Base-by-base conservation (phyloP, 1,140 invertebrate genomes). In the Caenorhabditis latens region DNA sequence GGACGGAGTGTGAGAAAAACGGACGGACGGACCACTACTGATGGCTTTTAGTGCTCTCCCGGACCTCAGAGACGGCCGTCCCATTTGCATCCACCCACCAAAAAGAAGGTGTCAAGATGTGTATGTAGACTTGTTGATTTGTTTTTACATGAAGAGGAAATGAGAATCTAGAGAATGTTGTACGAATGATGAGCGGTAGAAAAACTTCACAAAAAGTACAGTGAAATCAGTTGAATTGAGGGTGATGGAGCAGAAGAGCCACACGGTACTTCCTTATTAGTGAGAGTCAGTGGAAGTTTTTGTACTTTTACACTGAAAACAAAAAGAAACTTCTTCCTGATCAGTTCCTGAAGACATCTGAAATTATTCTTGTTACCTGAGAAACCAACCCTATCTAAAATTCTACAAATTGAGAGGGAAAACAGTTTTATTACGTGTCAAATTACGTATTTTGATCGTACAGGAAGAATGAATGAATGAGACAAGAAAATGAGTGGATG, bases 31-130 rank as follows among this genome's bases (percentile, higher is more conserved):
- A 48, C 71, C 71, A 79, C 71, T 79, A 79, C 71, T 79, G 71
- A 79, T 79, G 71, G 71, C 71, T 79, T 79, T 79, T 79, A 79
- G 71, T 79, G 71, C 46, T 48, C 46, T 14, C 19, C 43, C 7
- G 46, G 24, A n/a, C 65, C 19, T 46, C 8, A 32, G 21, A 67
- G 71, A 50, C 43, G 71, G 13, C 46, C 43, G 43, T 71, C 43
- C n/a, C 71, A 79, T 79, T 79, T 79, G 71, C 71, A 79, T 79
- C 71, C 71, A 79, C 71, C 71, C 43, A 48, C n/a, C 71, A 79
- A 24, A 42, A 42, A 24, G 71, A 50, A 79, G 71, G 71, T 79
- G 71, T 79, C 71, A 79, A 79, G 32, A 42, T 79, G 71, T 71
- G 61, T 65, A 58, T 65, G 65, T 79, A 8, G 71, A 53, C 71